Evolutionary conservation across 2,888 invertebrate species (phyloP).

Genomic region (Pherbina coryleti): DNA sequence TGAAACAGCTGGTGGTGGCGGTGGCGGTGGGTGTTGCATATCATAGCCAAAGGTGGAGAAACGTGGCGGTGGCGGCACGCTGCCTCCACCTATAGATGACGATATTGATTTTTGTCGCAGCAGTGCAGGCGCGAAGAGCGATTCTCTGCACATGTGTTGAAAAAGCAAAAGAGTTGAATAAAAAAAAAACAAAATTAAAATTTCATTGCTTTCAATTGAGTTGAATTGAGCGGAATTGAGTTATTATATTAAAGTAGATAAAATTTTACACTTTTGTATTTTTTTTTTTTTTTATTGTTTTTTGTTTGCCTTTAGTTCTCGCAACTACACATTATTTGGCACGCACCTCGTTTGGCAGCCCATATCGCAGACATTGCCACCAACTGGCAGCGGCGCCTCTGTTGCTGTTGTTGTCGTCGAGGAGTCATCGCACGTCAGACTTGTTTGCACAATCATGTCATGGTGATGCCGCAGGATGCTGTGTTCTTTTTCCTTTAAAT

Average conservation of each 20-base stretch:
- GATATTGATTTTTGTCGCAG: slow-evolving; percentile 66
- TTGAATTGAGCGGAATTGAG: background rate
- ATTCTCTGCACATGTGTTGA: slow-evolving; percentile 58
- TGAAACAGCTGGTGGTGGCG: slow-evolving; percentile 51
- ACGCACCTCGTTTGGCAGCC: slow-evolving; percentile 89
- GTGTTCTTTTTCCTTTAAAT: slow-evolving; percentile 66
- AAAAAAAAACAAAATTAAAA: background rate
- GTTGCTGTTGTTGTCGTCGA: slow-evolving; percentile 47
- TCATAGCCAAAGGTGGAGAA: slow-evolving; percentile 70
- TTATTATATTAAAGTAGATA: background rate
- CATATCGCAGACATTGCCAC: slow-evolving; percentile 77
- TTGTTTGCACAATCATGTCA: slow-evolving; percentile 67
- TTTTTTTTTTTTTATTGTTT: background rate
- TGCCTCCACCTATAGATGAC: slow-evolving; percentile 57
- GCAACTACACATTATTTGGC: background rate
- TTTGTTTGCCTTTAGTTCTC: no score
- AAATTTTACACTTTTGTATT: background rate
- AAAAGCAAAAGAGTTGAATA: slow-evolving; percentile 33
- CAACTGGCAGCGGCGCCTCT: slow-evolving; percentile 48
- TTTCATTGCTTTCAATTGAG: background rate
- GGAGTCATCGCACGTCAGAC: slow-evolving; percentile 55
- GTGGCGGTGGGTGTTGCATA: slow-evolving; percentile 45
- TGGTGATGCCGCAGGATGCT: slow-evolving; percentile 65
- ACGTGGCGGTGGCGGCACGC: slow-evolving; percentile 60
- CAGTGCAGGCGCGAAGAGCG: slow-evolving; percentile 63